Percentiles rank a stretch among this genome's conserved stretches.
These are phyloP conservation scores for Actinia equina DNA, from an alignment of 64 coral and sea anemone genomes.

Conservation along the genomic window DNA sequence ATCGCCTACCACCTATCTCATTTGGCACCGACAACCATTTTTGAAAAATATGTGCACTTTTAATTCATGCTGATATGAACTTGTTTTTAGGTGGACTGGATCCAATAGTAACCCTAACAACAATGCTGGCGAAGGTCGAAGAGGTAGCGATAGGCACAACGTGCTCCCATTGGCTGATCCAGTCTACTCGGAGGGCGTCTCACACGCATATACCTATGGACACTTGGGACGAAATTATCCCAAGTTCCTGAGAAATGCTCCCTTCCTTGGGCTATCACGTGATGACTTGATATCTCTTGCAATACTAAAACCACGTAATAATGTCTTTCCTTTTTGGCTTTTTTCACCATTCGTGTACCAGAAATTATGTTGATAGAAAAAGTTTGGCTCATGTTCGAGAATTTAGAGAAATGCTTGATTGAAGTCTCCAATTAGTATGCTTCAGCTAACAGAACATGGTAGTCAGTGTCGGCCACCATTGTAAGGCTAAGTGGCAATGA, in stretches of 20 bases:
- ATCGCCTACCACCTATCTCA: too few relatives aligned
- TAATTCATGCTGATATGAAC: too few relatives aligned
- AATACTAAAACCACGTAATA: constrained; percentile 12
- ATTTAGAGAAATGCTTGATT: too few relatives aligned
- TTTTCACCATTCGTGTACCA: background rate
- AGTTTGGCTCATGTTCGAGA: too few relatives aligned
- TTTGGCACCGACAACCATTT: too few relatives aligned
- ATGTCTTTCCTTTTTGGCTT: background rate
- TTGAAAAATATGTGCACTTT: too few relatives aligned
- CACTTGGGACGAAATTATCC: constrained; percentile 78
- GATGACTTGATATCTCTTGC: constrained; percentile 72
- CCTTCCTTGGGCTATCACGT: constrained; percentile 68
- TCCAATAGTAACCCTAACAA: constrained; percentile 90
- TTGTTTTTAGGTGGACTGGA: constrained; percentile 78
- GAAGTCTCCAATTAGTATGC: too few relatives aligned
- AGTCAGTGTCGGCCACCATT: too few relatives aligned
- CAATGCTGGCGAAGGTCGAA: constrained; percentile 88
- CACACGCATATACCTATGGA: background rate
- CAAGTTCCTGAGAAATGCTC: constrained; percentile 45
- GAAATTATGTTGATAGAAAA: background rate
- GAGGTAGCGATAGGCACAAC: constrained; percentile 85
- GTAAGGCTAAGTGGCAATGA: too few relatives aligned
- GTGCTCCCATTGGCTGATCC: constrained; percentile 50
- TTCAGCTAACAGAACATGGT: too few relatives aligned
- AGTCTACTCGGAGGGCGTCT: constrained; percentile 6